Evolutionary conservation across 2,797 vertebrate genomes (phyloP).

Genomic region (Echeneis naucrates): DNA sequence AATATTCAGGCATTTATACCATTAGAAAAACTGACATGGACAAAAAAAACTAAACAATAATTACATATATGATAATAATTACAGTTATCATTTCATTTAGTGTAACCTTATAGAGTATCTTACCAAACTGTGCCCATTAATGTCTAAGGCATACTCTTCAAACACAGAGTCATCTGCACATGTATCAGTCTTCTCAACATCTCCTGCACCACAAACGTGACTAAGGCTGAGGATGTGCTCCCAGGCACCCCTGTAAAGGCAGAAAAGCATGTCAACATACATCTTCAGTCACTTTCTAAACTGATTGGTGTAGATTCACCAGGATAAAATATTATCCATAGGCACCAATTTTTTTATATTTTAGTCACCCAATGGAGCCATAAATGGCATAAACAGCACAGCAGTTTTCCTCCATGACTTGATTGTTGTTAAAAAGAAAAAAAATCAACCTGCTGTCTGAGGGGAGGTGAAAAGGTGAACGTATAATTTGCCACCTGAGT

Average conservation of each 20-base stretch:
- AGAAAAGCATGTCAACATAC: background rate
- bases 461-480: background rate
- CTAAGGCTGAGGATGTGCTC: conserved; percentile 77
- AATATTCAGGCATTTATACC: conserved; percentile 6
- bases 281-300: background rate
- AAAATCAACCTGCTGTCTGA: background rate
- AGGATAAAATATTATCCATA: background rate
- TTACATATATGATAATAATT: no score
- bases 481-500: conserved; percentile 79
- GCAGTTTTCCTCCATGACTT: conserved; percentile 6
- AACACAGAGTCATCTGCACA: conserved; percentile 75
- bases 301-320: no score
- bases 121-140: conserved; percentile 88
- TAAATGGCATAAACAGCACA: background rate
- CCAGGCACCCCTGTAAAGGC: conserved; percentile 79
- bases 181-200: conserved; percentile 72
- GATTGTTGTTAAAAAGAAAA: background rate
- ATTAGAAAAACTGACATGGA: conserved; percentile 26
- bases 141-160: conserved; percentile 86
- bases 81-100: background rate
- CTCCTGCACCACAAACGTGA: conserved; percentile 64
- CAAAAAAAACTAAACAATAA: background rate
- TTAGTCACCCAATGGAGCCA: background rate
- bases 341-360: background rate
- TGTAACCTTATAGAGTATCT: conserved; percentile 42